Conservation (phyloP, 2,888 invertebrate genomes). For the Orthosia incerta region DNA sequence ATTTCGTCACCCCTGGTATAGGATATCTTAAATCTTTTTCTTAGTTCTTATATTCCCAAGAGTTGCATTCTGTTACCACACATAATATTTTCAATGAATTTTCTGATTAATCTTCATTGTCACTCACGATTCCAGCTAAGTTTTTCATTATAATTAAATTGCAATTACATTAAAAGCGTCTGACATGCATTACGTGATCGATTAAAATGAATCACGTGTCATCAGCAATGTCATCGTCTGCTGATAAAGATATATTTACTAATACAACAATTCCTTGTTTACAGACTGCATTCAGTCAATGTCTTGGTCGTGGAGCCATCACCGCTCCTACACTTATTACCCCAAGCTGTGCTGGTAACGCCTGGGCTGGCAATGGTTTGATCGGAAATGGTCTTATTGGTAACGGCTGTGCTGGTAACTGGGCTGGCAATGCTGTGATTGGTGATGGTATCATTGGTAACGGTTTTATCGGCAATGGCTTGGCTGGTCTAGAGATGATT, state of each 20-base stretch:
- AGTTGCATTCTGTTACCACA: too few relatives aligned
- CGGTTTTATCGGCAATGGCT: conserved; percentile 52
- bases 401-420: conserved; percentile 10
- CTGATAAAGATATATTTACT: background rate
- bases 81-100: too few relatives aligned
- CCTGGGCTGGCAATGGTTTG: background rate
- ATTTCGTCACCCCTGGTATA: too few relatives aligned
- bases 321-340: background rate
- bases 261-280: background rate
- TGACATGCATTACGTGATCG: background rate
- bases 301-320: conserved; percentile 7
- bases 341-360: conserved; percentile 4
- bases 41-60: background rate
- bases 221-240: too few relatives aligned
- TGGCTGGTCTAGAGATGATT: conserved; percentile 30
- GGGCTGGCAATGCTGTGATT: conserved; percentile 1
- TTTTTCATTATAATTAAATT: background rate
- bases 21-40: too few relatives aligned
- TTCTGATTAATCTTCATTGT: too few relatives aligned
- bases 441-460: conserved; percentile 23
- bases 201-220: background rate
- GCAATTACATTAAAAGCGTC: too few relatives aligned
- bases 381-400: background rate
- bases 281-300: conserved; percentile 3
- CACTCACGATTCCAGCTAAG: background rate